phyloP scores from a whole-genome alignment of 2,888 invertebrate species.

The Hartigia nigra region DNA sequence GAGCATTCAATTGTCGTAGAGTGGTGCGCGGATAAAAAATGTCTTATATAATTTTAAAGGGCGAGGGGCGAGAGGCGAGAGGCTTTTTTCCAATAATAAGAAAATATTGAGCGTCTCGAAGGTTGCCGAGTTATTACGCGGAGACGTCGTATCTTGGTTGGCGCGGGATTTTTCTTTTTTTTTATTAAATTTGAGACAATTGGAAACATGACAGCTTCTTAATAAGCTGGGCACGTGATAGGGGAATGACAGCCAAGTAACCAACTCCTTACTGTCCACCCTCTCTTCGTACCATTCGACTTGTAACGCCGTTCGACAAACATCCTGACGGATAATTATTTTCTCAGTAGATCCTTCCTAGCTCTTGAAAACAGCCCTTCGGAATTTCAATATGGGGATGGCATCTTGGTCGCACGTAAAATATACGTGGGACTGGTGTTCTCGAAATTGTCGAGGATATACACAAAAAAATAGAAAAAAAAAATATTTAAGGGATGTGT shows the following conservation, averaged over 20 bases:
- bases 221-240: slow-evolving; percentile 34
- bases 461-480: no score
- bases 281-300: slow-evolving; percentile 3
- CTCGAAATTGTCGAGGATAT: background rate
- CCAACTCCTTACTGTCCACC: slow-evolving; percentile 17
- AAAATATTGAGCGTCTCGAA: background rate
- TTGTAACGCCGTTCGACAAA: background rate
- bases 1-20: background rate
- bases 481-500: background rate
- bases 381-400: background rate
- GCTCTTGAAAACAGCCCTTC: background rate
- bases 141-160: slow-evolving; percentile 20
- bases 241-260: slow-evolving; percentile 24
- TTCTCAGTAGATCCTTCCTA: slow-evolving; percentile 6
- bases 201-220: slow-evolving; percentile 36
- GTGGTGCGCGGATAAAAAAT: background rate
- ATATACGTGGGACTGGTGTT: background rate
- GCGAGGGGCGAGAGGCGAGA: background rate
- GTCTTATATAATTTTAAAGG: background rate
- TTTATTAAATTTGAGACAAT: slow-evolving; percentile 28
- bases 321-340: slow-evolving; percentile 23
- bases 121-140: slow-evolving; percentile 24
- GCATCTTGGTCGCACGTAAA: background rate
- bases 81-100: background rate
- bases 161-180: slow-evolving; percentile 22